Conservation (phyloP, 2,888 invertebrate species). For the Spatulosminthurus flaviceps region DNA sequence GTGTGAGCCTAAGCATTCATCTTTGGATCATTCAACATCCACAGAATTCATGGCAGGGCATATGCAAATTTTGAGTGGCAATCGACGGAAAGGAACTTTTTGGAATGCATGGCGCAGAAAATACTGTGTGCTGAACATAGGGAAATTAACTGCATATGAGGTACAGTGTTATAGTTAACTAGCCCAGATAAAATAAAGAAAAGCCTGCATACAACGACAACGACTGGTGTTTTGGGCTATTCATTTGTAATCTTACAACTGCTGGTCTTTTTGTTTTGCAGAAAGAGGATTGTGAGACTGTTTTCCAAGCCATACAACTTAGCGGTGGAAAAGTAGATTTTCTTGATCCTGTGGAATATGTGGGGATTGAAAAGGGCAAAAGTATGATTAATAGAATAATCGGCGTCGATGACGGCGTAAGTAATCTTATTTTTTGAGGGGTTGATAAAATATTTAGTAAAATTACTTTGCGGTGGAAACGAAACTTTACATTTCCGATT, state of each 20-base stretch:
- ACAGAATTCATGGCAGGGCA: conserved; percentile 56
- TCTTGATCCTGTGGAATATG: conserved; percentile 68
- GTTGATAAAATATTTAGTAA: too few relatives aligned
- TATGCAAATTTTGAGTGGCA: conserved; percentile 63
- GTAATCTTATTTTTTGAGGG: too few relatives aligned
- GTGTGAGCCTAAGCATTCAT: conserved; percentile 54
- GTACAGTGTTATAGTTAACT: conserved; percentile 43
- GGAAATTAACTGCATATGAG: conserved; percentile 60
- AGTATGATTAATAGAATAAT: conserved; percentile 63
- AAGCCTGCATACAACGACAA: too few relatives aligned
- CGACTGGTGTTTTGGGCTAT: conserved; percentile 47
- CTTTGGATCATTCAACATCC: conserved; percentile 37
- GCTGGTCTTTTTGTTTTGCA: conserved; percentile 57
- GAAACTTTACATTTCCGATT: too few relatives aligned
- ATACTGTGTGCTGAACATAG: conserved; percentile 66
- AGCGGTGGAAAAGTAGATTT: conserved; percentile 69
- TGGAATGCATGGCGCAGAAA: conserved; percentile 71
- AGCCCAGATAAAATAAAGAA: too few relatives aligned
- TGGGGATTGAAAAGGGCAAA: conserved; percentile 68
- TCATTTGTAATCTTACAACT: background rate
- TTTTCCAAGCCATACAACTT: conserved; percentile 67
- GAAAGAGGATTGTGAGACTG: conserved; percentile 67
- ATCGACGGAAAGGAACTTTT: conserved; percentile 69
- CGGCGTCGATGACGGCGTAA: conserved; percentile 66
- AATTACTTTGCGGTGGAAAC: too few relatives aligned